Conservation (phyloP, 1,140 invertebrate genomes). For the Drosophila sulfurigaster region DNA sequence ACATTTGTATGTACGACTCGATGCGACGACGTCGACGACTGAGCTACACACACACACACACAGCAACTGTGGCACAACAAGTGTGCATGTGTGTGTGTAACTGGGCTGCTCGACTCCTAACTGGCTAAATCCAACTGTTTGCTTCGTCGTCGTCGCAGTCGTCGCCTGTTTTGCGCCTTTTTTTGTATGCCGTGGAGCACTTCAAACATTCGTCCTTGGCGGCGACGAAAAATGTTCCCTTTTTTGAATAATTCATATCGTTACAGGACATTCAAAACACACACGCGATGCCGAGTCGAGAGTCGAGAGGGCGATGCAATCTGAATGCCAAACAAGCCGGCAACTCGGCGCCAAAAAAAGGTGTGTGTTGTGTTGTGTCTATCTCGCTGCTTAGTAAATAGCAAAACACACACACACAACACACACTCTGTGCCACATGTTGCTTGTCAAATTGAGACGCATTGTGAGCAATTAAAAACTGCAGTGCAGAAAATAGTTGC, state of each 20-base stretch:
- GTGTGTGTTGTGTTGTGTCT: not conserved
- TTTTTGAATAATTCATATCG: constrained; percentile 85
- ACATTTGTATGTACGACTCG: constrained; percentile 79
- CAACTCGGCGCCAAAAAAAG: constrained; percentile 4
- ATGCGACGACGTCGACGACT: constrained; percentile 35
- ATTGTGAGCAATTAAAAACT: constrained; percentile 69
- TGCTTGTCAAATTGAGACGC: constrained; percentile 77
- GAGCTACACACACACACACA: constrained; percentile 53
- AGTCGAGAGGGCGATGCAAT: constrained; percentile 67
- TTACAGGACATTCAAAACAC: constrained; percentile 84
- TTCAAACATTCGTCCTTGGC: constrained; percentile 84
- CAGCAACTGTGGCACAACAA: constrained; percentile 14
- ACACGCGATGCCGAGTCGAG: constrained; percentile 55
- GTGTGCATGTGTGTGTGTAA: constrained; percentile 31
- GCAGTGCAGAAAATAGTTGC: constrained; percentile 64
- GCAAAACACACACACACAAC: not conserved
- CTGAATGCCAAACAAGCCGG: constrained; percentile 80
- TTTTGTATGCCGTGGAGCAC: constrained; percentile 81
- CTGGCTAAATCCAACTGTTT: constrained; percentile 67
- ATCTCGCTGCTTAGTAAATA: not conserved
- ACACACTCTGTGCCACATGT: constrained; percentile 52
- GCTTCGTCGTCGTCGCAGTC: constrained; percentile 52
- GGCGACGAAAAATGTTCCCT: constrained; percentile 71
- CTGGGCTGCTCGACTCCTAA: constrained; percentile 55
- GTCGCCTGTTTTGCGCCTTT: constrained; percentile 55